Conservation (phyloP, 2,113 vertebrate genomes). For the Ploceus nigricollis region DNA sequence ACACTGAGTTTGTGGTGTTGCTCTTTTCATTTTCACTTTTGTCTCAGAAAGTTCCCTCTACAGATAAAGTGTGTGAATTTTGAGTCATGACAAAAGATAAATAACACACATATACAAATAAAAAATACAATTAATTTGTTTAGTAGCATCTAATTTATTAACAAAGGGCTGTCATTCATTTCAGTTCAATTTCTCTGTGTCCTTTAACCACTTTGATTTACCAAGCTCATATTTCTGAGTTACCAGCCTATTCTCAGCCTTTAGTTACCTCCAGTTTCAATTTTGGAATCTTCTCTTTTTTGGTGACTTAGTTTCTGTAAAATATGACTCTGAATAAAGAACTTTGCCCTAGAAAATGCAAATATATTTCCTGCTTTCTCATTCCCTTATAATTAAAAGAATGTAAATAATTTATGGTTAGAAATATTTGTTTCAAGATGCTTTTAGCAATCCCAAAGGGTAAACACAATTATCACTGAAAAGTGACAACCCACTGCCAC, state of each 20-base stretch:
- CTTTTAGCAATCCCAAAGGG: neutral
- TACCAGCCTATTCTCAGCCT: neutral
- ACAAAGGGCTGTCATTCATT: neutral
- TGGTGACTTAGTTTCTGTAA: neutral
- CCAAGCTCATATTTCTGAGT: neutral
- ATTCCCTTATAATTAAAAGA: neutral
- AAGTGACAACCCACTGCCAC: neutral
- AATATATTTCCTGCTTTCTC: neutral
- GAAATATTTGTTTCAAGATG: neutral
- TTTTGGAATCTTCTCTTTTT: neutral
- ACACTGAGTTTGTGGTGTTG: neutral
- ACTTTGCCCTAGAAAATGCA: neutral
- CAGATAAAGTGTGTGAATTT: neutral
- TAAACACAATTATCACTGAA: neutral
- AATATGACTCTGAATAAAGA: neutral
- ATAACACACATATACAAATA: neutral
- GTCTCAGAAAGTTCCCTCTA: slow-evolving; percentile 10
- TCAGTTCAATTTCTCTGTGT: neutral
- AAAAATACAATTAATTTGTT: neutral
- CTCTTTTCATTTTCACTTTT: slow-evolving; percentile 43
- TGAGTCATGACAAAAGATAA: neutral
- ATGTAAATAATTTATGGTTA: neutral
- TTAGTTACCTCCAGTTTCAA: neutral
- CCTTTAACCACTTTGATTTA: neutral
- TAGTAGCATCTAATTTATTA: neutral